Percentiles rank a stretch among this genome's conserved stretches.
Conservation (phyloP, 2,888 invertebrate genomes). For the Andrena haemorrhoa region DNA sequence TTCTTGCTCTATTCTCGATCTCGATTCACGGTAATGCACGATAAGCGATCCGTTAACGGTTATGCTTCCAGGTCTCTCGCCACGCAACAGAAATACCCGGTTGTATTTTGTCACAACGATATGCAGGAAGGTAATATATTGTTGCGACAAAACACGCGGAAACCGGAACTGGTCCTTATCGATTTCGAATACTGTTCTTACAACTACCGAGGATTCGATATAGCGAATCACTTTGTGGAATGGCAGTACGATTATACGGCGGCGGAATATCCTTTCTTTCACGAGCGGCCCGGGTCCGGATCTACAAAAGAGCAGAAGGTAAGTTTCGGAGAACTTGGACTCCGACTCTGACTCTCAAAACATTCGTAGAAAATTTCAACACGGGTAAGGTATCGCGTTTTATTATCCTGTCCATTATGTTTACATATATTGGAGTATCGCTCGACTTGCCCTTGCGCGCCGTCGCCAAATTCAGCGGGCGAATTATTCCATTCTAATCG, state of each 20-base stretch:
- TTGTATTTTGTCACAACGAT: constrained; percentile 98
- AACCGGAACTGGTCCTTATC: constrained; percentile 91
- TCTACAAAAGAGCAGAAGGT: constrained; percentile 94
- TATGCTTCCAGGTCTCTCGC: constrained; percentile 83
- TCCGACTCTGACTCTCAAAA: constrained; percentile 44
- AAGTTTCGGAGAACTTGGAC: constrained; percentile 72
- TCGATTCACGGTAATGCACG: not conserved
- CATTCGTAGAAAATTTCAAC: constrained; percentile 36
- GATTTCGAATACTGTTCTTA: constrained; percentile 99
- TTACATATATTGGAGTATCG: not conserved
- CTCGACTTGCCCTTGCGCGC: not conserved
- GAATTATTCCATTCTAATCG: not conserved
- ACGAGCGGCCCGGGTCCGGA: constrained; percentile 88
- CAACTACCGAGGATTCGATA: constrained; percentile 96
- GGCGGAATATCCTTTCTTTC: constrained; percentile 91
- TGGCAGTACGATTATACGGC: constrained; percentile 96
- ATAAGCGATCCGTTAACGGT: not conserved
- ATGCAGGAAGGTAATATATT: constrained; percentile 95
- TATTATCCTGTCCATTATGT: constrained; percentile 16
- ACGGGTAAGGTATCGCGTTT: constrained; percentile 71
- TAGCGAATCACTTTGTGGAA: constrained; percentile 97
- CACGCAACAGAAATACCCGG: constrained; percentile 86
- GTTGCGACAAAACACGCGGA: constrained; percentile 85
- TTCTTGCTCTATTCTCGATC: no score
- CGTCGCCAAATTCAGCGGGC: not conserved